These are phyloP conservation scores for Discoglossus pictus DNA, from an alignment of 2,797 vertebrate species.

Conservation along the genomic window DNA sequence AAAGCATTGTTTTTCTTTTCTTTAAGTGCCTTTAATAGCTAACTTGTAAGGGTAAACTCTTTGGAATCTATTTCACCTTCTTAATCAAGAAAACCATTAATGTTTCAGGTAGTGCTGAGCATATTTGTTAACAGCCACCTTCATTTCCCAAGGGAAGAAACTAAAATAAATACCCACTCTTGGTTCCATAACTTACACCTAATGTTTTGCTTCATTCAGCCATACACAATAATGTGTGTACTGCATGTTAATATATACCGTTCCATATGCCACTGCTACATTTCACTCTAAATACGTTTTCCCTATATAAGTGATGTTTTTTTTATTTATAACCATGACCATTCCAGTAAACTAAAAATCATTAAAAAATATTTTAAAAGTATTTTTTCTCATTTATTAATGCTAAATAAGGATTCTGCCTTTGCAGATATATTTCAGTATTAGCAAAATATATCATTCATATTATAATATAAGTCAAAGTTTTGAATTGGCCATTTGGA, in stretches of 20 bases:
- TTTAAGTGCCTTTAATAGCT: conserved; percentile 51
- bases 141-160: conserved; percentile 33
- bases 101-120: conserved; percentile 5
- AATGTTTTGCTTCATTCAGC: conserved; percentile 33
- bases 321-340: no score
- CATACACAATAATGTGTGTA: not conserved
- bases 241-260: conserved; percentile 25
- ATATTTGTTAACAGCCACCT: conserved; percentile 10
- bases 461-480: no score
- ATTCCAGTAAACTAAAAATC: no score
- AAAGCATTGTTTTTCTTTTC: conserved; percentile 21
- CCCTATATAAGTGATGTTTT: no score
- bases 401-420: no score
- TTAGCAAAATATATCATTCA: no score
- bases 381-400: no score
- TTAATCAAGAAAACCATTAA: conserved; percentile 22
- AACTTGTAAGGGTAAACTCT: conserved; percentile 25
- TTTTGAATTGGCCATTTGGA: no score
- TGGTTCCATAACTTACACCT: conserved; percentile 29
- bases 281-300: no score
- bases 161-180: conserved; percentile 33
- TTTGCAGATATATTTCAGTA: no score
- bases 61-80: conserved; percentile 2
- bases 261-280: no score
- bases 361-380: no score